Evolutionary conservation across 2,797 vertebrate species (phyloP).

Genomic region (Melanotaenia parkinsoni): DNA sequence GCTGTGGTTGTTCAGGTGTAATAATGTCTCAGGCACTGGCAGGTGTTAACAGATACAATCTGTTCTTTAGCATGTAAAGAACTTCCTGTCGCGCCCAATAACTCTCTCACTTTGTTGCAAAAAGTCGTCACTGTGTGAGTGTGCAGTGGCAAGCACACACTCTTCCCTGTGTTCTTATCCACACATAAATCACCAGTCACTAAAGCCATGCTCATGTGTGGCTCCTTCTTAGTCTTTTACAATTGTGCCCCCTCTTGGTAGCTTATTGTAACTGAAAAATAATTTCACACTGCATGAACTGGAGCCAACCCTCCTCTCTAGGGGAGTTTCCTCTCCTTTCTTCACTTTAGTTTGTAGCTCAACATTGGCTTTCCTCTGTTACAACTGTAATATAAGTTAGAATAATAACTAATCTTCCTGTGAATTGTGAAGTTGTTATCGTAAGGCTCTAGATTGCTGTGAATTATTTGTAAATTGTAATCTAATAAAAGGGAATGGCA

Average conservation of each 20-base stretch:
- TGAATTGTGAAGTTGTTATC: neutral
- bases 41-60: conserved; percentile 60
- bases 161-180: neutral
- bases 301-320: neutral
- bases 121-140: conserved; percentile 39
- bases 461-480: neutral
- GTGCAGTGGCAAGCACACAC: conserved; percentile 23
- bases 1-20: conserved; percentile 38
- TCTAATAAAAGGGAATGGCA: neutral
- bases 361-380: neutral
- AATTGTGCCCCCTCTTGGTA: conserved; percentile 79
- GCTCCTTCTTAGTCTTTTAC: conserved; percentile 59
- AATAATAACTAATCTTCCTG: neutral
- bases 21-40: conserved; percentile 38
- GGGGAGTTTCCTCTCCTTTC: neutral
- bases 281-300: neutral
- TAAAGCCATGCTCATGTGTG: conserved; percentile 10
- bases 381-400: neutral
- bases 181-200: neutral
- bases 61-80: conserved; percentile 60
- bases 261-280: conserved; percentile 13
- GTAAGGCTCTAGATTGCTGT: neutral
- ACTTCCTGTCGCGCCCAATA: conserved; percentile 51
- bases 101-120: conserved; percentile 40
- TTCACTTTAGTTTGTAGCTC: neutral